Evolutionary conservation across 2,113 vertebrate genomes (phyloP).

Genomic region (Pagrus major): DNA sequence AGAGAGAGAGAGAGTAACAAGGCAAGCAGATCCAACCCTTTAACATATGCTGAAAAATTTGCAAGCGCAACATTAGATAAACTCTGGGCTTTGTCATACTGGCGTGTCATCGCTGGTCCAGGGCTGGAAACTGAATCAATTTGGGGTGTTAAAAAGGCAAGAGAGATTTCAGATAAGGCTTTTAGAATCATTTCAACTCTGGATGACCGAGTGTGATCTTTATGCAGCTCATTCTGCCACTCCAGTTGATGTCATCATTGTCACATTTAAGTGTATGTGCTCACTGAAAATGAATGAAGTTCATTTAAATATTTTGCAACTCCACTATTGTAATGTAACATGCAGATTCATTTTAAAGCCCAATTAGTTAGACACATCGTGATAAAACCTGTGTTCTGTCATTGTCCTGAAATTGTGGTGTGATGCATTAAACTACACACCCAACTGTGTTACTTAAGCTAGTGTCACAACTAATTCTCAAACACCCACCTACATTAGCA

Average conservation of each 20-base stretch:
- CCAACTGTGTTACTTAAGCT: background rate
- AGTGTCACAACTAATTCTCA: background rate
- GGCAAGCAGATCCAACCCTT: slow-evolving; percentile 47
- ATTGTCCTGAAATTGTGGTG: background rate
- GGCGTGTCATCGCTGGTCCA: slow-evolving; percentile 36
- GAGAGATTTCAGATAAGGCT: background rate
- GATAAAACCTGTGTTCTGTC: background rate
- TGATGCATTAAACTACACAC: background rate
- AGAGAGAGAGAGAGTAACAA: slow-evolving; percentile 59
- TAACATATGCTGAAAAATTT: slow-evolving; percentile 71
- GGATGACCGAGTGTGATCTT: background rate
- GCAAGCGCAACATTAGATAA: slow-evolving; percentile 52
- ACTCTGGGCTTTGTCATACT: slow-evolving; percentile 40
- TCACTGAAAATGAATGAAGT: background rate
- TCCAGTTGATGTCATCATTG: background rate
- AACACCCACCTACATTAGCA: background rate
- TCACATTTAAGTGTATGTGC: background rate
- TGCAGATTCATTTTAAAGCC: background rate
- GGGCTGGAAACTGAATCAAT: slow-evolving; percentile 14
- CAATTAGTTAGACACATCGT: background rate
- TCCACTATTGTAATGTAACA: background rate
- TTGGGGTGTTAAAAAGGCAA: background rate
- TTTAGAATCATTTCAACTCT: background rate
- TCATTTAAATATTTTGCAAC: background rate
- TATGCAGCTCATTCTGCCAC: background rate